Evolutionary conservation across 2,888 invertebrate species (phyloP).

Genomic region (Drosophila silvestris): DNA sequence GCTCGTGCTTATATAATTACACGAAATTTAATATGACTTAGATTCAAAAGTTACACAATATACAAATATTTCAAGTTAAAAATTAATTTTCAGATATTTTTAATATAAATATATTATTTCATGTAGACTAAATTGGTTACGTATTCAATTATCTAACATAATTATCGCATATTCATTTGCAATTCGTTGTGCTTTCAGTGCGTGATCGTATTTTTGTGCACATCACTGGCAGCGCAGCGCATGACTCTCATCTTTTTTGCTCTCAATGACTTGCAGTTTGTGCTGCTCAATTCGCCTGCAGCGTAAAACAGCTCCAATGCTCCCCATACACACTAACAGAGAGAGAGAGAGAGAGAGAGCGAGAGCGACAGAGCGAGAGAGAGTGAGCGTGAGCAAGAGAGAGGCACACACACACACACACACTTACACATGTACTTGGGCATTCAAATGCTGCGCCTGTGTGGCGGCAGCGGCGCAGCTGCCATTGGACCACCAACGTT

Average conservation of each 20-base stretch:
- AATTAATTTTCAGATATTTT: neutral
- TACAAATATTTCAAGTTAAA: neutral
- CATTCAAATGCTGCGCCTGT: slow-evolving; percentile 69
- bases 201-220: slow-evolving; percentile 7
- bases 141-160: neutral
- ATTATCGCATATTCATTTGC: slow-evolving; percentile 1
- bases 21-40: neutral
- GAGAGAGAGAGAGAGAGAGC: neutral
- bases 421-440: slow-evolving; percentile 47
- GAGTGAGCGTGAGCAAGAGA: slow-evolving; percentile 21
- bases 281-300: slow-evolving; percentile 72
- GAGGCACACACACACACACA: slow-evolving; percentile 28
- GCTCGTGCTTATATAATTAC: slow-evolving; percentile 1
- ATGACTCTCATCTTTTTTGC: slow-evolving; percentile 70
- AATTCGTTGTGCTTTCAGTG: neutral
- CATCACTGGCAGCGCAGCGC: slow-evolving; percentile 40
- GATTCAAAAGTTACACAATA: neutral
- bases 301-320: slow-evolving; percentile 69
- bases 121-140: neutral
- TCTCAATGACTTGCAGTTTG: slow-evolving; percentile 80
- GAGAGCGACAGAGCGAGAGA: slow-evolving; percentile 1
- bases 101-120: neutral
- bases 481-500: slow-evolving; percentile 79
- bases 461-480: slow-evolving; percentile 69
- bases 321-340: slow-evolving; percentile 47